Conservation (phyloP, 2,113 vertebrate species). For the Marcusenius ussheri region DNA sequence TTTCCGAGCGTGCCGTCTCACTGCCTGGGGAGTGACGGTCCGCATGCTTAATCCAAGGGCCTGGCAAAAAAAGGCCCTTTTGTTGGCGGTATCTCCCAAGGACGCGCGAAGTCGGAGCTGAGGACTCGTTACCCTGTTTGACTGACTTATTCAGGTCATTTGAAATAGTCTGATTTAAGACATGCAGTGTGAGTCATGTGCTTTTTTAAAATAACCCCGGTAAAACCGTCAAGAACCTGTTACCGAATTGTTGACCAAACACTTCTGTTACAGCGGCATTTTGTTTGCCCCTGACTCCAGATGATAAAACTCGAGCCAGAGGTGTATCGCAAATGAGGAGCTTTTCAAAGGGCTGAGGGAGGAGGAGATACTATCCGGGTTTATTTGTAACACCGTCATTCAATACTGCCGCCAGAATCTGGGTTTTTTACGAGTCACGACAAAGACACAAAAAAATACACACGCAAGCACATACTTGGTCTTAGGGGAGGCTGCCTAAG, state of each 20-base stretch:
- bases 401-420: not conserved
- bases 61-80: not conserved
- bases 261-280: not conserved
- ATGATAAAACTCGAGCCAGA: not conserved
- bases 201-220: not conserved
- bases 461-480: not conserved
- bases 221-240: not conserved
- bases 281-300: not conserved
- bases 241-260: not conserved
- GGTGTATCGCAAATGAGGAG: not conserved
- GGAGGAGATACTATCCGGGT: not conserved
- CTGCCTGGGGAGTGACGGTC: not conserved
- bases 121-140: not conserved
- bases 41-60: not conserved
- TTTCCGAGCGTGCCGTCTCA: not conserved
- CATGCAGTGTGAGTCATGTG: not conserved
- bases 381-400: not conserved
- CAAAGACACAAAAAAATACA: not conserved
- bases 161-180: not conserved
- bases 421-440: constrained; percentile 6
- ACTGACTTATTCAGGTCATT: not conserved
- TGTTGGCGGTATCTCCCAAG: not conserved
- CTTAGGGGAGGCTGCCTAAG: not conserved
- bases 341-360: not conserved
- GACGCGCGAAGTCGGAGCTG: not conserved